phyloP scores from a whole-genome alignment of 2,113 vertebrate species.

The Paralichthys olivaceus region DNA sequence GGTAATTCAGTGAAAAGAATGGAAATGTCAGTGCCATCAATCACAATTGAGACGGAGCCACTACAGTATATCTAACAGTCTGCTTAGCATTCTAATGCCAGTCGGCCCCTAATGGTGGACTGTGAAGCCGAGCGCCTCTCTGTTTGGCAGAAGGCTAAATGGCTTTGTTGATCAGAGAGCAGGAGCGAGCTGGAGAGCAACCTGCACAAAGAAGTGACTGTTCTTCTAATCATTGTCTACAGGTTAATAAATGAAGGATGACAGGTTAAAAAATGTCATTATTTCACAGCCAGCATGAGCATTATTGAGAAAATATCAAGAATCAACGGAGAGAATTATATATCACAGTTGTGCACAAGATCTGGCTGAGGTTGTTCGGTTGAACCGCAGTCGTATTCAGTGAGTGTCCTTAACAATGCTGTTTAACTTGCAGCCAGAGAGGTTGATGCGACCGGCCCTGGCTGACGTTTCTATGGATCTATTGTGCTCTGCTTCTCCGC shows the following conservation, averaged over 20 bases:
- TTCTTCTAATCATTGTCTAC: background rate
- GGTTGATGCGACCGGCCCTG: conserved; percentile 60
- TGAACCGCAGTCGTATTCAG: conserved; percentile 28
- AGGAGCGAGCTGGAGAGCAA: conserved; percentile 4
- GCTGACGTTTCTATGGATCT: conserved; percentile 63
- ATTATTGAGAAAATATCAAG: conserved; percentile 18
- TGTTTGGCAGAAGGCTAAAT: conserved; percentile 55
- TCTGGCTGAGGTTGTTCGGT: conserved; percentile 23
- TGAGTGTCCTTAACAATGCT: conserved; percentile 40
- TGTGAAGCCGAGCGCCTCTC: conserved; percentile 50
- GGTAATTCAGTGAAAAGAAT: conserved; percentile 83
- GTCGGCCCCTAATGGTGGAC: conserved; percentile 58
- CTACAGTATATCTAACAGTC: conserved; percentile 60
- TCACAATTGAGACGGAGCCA: conserved; percentile 76
- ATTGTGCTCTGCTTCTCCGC: conserved; percentile 71
- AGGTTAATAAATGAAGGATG: conserved; percentile 8
- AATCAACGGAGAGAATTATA: background rate
- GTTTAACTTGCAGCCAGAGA: conserved; percentile 60
- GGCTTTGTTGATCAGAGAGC: conserved; percentile 36
- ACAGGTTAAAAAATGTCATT: background rate
- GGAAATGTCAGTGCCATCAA: conserved; percentile 86
- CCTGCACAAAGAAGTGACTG: conserved; percentile 24
- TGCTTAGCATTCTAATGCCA: conserved; percentile 75
- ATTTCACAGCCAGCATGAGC: background rate
- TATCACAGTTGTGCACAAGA: conserved; percentile 28